phyloP scores from a whole-genome alignment of 2,888 invertebrate genomes.

The Limnephilus lunatus region DNA sequence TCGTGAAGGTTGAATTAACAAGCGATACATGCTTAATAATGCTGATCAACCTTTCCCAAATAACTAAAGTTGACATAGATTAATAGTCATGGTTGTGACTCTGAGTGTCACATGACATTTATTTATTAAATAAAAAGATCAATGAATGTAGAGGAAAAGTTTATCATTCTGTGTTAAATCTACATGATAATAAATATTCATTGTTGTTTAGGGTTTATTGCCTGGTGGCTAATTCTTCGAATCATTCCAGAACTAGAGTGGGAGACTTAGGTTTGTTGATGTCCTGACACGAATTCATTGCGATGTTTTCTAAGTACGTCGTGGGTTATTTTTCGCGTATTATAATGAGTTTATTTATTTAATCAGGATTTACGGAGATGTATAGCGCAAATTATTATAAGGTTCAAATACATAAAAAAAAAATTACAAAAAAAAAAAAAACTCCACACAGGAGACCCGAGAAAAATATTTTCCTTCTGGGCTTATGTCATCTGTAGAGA shows the following conservation, averaged over 20 bases:
- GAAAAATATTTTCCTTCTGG: too few species aligned
- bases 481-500: too few species aligned
- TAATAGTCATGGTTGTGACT: neutral
- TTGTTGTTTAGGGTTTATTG: neutral
- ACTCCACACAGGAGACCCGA: too few species aligned
- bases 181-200: neutral
- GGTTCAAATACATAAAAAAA: too few species aligned
- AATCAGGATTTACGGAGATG: too few species aligned
- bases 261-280: neutral
- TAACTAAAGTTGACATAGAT: neutral
- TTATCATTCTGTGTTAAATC: neutral
- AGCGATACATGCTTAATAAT: neutral
- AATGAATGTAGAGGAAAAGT: neutral
- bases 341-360: too few species aligned
- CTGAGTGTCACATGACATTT: neutral
- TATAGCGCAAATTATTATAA: too few species aligned
- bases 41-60: neutral
- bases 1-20: conserved; percentile 4
- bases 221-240: neutral
- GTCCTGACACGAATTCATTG: neutral
- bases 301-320: too few species aligned
- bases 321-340: too few species aligned
- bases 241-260: neutral
- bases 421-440: too few species aligned
- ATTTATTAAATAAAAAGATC: neutral